Conservation (phyloP, 2,113 vertebrate genomes). For the Odontophorus gujanensis region DNA sequence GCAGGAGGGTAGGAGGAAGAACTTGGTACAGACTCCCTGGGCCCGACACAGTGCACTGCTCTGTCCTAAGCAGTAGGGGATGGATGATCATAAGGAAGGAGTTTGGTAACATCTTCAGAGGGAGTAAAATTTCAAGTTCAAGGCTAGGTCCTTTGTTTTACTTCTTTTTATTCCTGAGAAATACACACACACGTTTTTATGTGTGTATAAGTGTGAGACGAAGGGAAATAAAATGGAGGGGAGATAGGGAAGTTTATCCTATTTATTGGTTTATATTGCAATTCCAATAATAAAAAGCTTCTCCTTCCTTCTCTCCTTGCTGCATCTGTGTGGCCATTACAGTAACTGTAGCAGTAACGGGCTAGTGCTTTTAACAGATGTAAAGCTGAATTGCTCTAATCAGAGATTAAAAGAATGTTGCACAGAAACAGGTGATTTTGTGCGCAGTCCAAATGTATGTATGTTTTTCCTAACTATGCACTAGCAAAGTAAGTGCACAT, state of each 20-base stretch:
- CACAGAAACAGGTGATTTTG: not conserved
- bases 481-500: not conserved
- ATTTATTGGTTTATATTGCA: not conserved
- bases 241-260: not conserved
- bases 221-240: not conserved
- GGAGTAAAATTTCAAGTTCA: not conserved
- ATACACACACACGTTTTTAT: not conserved
- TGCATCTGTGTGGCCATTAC: not conserved
- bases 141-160: not conserved
- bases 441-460: not conserved
- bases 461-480: not conserved
- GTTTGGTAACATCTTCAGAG: not conserved
- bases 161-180: not conserved
- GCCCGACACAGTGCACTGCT: not conserved
- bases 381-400: not conserved
- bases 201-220: fast-evolving
- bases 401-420: not conserved
- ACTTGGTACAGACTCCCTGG: fast-evolving
- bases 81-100: not conserved
- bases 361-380: not conserved
- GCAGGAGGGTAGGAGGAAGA: not conserved
- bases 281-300: not conserved
- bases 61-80: fast-evolving
- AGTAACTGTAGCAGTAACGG: not conserved
- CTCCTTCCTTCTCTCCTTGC: not conserved